Conservation (phyloP, 2,797 vertebrate genomes). For the Chaetodon trifasciatus region DNA sequence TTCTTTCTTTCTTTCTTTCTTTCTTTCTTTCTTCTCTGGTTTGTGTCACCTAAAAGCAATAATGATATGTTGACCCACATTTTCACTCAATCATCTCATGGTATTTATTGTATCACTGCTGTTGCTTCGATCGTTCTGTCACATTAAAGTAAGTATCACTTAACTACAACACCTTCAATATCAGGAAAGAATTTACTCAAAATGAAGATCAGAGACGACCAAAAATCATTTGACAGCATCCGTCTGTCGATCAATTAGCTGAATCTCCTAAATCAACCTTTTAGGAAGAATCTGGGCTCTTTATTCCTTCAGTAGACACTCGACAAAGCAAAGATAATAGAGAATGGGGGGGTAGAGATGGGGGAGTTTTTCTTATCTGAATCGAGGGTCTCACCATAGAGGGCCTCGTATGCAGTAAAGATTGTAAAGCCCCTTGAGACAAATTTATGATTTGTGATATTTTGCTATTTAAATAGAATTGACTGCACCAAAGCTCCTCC, state of each 20-base stretch:
- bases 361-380: background rate
- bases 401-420: background rate
- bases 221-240: background rate
- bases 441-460: background rate
- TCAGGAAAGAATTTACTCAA: background rate
- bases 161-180: background rate
- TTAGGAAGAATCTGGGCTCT: background rate
- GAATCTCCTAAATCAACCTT: background rate
- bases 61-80: background rate
- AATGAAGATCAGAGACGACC: background rate
- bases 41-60: slow-evolving; percentile 1
- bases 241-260: background rate
- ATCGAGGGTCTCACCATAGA: background rate
- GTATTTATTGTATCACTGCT: background rate
- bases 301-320: background rate
- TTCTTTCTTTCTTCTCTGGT: background rate
- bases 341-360: background rate
- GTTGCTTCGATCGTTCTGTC: background rate
- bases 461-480: too few species aligned
- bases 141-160: background rate
- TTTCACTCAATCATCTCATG: background rate
- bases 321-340: background rate
- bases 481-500: background rate
- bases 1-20: background rate
- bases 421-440: too few species aligned